Conservation (phyloP, 2,888 invertebrate genomes). For the Apotomis turbidana region DNA sequence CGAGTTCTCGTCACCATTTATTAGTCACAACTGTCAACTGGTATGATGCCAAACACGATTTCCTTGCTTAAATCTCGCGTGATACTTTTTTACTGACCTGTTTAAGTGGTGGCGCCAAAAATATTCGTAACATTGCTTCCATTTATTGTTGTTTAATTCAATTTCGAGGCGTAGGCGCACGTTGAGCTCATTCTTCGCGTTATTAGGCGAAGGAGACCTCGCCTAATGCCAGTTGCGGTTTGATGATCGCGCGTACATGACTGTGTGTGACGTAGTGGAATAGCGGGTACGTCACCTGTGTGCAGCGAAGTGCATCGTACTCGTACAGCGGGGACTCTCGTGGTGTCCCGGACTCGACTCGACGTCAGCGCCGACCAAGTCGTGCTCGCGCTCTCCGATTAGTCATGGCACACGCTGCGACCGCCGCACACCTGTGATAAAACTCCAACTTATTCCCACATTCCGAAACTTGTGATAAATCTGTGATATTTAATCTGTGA, state of each 20-base stretch:
- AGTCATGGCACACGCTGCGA: conserved; percentile 66
- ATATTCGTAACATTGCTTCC: neutral
- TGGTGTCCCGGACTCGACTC: conserved; percentile 32
- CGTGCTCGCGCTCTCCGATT: conserved; percentile 62
- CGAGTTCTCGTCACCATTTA: no score
- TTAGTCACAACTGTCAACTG: no score
- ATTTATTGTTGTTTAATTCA: conserved; percentile 34
- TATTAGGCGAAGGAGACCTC: conserved; percentile 1
- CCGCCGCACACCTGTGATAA: conserved; percentile 63
- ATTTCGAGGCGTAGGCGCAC: conserved; percentile 41
- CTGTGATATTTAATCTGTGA: conserved; percentile 44
- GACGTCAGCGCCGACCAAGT: conserved; percentile 36
- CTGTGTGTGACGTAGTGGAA: conserved; percentile 31
- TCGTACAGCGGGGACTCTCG: conserved; percentile 43
- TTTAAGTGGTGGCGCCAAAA: neutral
- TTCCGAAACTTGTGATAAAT: conserved; percentile 40
- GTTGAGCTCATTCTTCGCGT: conserved; percentile 35
- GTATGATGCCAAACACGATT: neutral
- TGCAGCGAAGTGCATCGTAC: conserved; percentile 57
- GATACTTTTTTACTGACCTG: neutral
- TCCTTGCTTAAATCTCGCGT: neutral
- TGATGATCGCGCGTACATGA: conserved; percentile 15
- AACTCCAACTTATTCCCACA: conserved; percentile 49
- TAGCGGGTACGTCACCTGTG: conserved; percentile 47
- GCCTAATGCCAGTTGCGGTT: conserved; percentile 20